Base-by-base conservation (phyloP, 2,797 vertebrate species). In the Neoniphon sammara region DNA sequence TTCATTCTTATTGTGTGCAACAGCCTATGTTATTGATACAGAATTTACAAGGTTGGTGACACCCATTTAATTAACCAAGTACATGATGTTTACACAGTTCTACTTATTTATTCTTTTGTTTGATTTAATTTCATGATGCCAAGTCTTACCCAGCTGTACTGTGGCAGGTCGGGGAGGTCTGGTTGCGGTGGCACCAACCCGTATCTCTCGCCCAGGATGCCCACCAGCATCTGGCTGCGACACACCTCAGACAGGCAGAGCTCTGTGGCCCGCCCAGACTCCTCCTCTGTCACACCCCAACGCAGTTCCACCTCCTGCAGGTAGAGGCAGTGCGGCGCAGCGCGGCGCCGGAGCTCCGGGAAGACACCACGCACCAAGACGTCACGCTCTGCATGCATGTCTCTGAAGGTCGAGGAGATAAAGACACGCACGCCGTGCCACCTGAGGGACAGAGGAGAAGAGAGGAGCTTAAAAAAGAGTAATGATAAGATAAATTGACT, bases 361-460 rank as follows among this genome's bases (percentile, higher is more conserved):
- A 98, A 94, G 58, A 98, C 91, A 0, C 84, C 88, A 4, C 92
- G 93, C 60, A 96, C 93, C 80, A 98, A 74, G 64, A 96, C 52
- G 81, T 97, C 95, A 0, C 97, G 93, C 87, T 98, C 97, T 0
- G 94, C 92, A 0, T 96, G 95, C 96, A 97, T 97, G 92, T 98
- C 97, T 68, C 96, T 93, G 87, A 98, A 97, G 11, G 97, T 97
- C 70, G 96, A 98, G 14, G 97, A 98, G 85, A 98, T 91, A 56
- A 98, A 98, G 7, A 97, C 90, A 0, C 95, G 94, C 17, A 97
- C 78, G 0, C 86, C 90, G 64, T 78, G 89, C 96, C 96, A 98
- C 75, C 97, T 98, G 80, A 4, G 0, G 56, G 31, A 25, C 39
- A 47, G 39, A 70, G 30, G n/a, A n/a, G n/a, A n/a, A n/a, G n/a